phyloP scores from a whole-genome alignment of 2,113 vertebrate species.

The Lycocorax pyrrhopterus region DNA sequence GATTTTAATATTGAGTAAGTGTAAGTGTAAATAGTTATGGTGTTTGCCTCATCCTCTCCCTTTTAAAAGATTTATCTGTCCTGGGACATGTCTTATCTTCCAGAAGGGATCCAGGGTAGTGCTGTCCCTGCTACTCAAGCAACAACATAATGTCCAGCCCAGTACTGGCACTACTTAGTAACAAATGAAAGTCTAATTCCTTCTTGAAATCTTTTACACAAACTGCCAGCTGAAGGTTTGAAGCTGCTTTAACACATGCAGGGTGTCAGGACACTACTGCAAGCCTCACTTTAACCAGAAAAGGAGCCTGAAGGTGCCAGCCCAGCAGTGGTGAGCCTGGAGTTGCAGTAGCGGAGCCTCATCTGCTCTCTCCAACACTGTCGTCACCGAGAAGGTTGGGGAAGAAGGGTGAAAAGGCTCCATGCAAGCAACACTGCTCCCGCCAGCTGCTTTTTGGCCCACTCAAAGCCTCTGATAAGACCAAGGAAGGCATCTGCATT shows the following conservation, averaged over 20 bases:
- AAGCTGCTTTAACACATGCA: not conserved
- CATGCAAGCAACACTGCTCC: not conserved
- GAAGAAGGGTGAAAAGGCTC: not conserved
- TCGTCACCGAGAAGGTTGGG: not conserved
- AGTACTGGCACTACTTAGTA: not conserved
- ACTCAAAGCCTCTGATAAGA: not conserved
- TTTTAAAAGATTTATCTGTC: not conserved
- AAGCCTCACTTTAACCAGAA: not conserved
- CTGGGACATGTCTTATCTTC: not conserved
- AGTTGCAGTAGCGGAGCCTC: not conserved
- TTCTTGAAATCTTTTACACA: not conserved
- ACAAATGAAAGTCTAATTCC: not conserved
- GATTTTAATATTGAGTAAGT: not conserved
- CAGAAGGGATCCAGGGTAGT: not conserved
- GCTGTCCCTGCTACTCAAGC: not conserved
- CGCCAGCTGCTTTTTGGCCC: not conserved
- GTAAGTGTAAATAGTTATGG: not conserved
- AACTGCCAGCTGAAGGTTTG: not conserved
- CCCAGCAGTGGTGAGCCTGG: not conserved
- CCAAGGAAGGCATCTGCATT: not conserved
- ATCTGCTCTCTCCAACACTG: not conserved
- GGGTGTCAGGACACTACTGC: not conserved
- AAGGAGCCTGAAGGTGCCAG: not conserved
- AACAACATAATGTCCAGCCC: not conserved
- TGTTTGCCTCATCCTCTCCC: not conserved